Percentiles rank a stretch among this genome's conserved stretches.
phyloP scores from a whole-genome alignment of 2,888 invertebrate species.

The Caenorhabditis uteleia region DNA sequence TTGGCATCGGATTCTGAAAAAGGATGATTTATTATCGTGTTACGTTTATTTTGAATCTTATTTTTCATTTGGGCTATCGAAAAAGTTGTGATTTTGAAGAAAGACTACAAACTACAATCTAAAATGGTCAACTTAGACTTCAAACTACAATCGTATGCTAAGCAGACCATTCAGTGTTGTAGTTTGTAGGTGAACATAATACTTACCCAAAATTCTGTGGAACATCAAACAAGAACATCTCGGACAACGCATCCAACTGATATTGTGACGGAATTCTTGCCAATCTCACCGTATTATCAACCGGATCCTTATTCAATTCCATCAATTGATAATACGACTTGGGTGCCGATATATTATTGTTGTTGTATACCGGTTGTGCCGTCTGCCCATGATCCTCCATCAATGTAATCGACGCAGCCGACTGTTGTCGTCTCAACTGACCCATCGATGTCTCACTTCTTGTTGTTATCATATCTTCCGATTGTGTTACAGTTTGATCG shows the following conservation, averaged over 20 bases:
- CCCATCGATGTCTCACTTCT: slow-evolving; percentile 2
- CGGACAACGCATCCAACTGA: slow-evolving; percentile 44
- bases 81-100: no score
- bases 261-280: slow-evolving; percentile 46
- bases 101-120: no score
- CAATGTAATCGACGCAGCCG: not conserved
- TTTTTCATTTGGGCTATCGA: no score
- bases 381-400: not conserved
- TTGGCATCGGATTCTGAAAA: slow-evolving; percentile 14
- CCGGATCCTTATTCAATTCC: slow-evolving; percentile 40
- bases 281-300: slow-evolving; percentile 28
- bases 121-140: no score
- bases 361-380: not conserved
- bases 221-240: slow-evolving; percentile 45
- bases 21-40: not conserved
- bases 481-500: slow-evolving; percentile 17
- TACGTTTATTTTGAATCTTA: no score
- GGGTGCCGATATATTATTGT: slow-evolving; percentile 5
- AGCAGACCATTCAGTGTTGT: no score
- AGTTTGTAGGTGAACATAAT: not conserved
- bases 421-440: not conserved
- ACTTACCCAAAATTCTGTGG: slow-evolving; percentile 21
- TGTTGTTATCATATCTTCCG: not conserved
- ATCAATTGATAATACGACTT: slow-evolving; percentile 36
- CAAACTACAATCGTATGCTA: no score